Percentiles rank a stretch among this genome's conserved stretches.
phyloP scores from a whole-genome alignment of 2,113 vertebrate species.

The Rhineura floridana region DNA sequence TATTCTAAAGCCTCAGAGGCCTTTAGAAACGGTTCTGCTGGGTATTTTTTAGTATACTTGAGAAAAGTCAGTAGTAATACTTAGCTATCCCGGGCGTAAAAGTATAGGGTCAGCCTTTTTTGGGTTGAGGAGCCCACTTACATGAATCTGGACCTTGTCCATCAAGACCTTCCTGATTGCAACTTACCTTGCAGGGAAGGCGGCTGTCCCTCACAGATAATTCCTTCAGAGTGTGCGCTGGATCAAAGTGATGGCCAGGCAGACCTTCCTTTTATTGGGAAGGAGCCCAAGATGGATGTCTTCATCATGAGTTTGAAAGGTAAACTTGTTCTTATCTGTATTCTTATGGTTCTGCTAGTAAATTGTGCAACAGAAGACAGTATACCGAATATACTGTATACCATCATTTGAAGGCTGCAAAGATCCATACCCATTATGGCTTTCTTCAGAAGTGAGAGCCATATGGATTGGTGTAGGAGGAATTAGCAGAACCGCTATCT shows the following conservation, averaged over 20 bases:
- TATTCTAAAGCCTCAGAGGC: constrained; percentile 22
- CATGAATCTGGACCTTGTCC: constrained; percentile 65
- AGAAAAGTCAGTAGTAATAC: constrained; percentile 27
- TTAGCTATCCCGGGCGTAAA: constrained; percentile 7
- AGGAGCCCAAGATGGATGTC: constrained; percentile 76
- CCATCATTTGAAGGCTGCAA: constrained; percentile 50
- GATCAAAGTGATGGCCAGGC: constrained; percentile 74
- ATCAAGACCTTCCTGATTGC: constrained; percentile 78
- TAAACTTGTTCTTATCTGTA: constrained; percentile 88
- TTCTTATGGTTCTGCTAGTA: constrained; percentile 83
- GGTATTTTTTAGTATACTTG: constrained; percentile 7
- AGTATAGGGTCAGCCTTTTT: constrained; percentile 12
- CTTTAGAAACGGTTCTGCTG: constrained; percentile 16
- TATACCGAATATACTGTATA: constrained; percentile 55
- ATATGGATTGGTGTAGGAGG: constrained; percentile 84
- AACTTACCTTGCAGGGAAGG: constrained; percentile 83
- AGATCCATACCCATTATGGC: constrained; percentile 62
- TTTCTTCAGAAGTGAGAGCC: constrained; percentile 70
- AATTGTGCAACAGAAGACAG: constrained; percentile 49
- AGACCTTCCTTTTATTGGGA: constrained; percentile 75
- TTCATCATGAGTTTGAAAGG: constrained; percentile 80
- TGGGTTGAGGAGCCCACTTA: constrained; percentile 51
- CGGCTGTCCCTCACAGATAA: constrained; percentile 76
- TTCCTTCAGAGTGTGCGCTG: constrained; percentile 70
- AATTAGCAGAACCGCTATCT: constrained; percentile 84